Evolutionary conservation across 2,888 invertebrate genomes (phyloP).

Genomic region (Volucella zonaria): DNA sequence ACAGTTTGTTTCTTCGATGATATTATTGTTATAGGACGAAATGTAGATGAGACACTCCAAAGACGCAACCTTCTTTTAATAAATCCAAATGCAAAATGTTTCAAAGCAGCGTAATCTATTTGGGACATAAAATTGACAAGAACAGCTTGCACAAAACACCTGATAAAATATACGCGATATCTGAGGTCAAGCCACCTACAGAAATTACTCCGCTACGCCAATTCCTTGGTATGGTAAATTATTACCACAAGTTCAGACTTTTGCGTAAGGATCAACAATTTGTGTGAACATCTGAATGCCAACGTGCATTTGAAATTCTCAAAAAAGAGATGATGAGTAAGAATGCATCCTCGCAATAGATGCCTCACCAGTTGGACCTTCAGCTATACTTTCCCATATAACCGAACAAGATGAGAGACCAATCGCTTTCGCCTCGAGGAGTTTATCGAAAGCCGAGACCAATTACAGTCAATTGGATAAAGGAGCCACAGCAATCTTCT

Average conservation of each 20-base stretch:
- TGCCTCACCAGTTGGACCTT: slow-evolving; percentile 52
- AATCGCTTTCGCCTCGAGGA: no score
- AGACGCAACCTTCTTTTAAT: neutral
- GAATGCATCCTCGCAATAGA: slow-evolving; percentile 70
- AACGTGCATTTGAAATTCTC: slow-evolving; percentile 75
- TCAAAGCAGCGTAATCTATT: slow-evolving; percentile 2
- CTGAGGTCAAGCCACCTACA: slow-evolving; percentile 74
- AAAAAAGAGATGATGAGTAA: slow-evolving; percentile 75
- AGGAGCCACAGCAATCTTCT: no score
- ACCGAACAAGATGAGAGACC: no score
- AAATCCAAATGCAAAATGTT: slow-evolving; percentile 15
- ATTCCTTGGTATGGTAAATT: no score
- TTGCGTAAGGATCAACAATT: slow-evolving; percentile 59
- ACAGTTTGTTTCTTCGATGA: neutral
- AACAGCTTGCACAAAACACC: slow-evolving; percentile 75
- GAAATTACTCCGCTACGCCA: slow-evolving; percentile 49
- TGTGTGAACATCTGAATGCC: slow-evolving; percentile 22
- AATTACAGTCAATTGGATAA: neutral
- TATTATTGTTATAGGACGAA: no score
- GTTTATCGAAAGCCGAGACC: no score
- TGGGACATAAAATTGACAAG: slow-evolving; percentile 39
- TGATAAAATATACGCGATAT: slow-evolving; percentile 75
- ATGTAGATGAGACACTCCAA: no score
- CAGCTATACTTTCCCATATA: no score
- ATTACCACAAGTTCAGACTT: no score